Conservation (phyloP, 2,888 invertebrate genomes). For the Protonemura montana region DNA sequence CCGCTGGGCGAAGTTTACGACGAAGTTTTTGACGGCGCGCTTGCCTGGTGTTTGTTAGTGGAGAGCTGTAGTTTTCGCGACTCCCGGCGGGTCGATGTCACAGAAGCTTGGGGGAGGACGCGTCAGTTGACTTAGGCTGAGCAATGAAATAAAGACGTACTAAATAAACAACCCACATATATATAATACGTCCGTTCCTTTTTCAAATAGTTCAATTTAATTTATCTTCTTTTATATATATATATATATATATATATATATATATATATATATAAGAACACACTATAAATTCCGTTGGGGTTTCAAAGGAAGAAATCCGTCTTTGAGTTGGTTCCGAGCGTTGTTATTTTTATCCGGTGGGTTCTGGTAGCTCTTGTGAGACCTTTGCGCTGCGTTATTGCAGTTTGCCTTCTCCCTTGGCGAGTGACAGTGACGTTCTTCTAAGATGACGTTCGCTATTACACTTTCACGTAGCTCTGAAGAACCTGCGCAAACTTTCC, state of each 20-base stretch:
- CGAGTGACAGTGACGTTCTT: neutral
- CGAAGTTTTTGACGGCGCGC: neutral
- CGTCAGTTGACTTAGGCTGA: neutral
- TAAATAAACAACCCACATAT: neutral
- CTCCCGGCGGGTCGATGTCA: neutral
- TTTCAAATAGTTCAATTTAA: neutral
- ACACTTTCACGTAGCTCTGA: neutral
- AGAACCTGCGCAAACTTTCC: neutral
- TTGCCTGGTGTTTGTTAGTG: neutral
- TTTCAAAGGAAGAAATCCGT: slow-evolving; percentile 1
- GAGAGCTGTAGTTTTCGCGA: neutral
- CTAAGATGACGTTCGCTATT: neutral
- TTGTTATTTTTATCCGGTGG: neutral
- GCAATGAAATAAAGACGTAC: neutral
- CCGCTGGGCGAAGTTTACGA: neutral
- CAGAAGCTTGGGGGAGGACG: neutral
- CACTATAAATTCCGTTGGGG: neutral
- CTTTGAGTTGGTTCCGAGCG: neutral
- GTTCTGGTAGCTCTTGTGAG: neutral
- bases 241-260: no score
- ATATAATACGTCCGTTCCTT: neutral
- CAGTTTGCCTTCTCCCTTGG: neutral
- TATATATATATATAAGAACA: neutral
- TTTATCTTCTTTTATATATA: neutral
- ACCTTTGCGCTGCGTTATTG: neutral